Percentiles rank a stretch among this genome's conserved stretches.
Conservation (phyloP, 2,797 vertebrate species). For the Enteromius treurensis region DNA sequence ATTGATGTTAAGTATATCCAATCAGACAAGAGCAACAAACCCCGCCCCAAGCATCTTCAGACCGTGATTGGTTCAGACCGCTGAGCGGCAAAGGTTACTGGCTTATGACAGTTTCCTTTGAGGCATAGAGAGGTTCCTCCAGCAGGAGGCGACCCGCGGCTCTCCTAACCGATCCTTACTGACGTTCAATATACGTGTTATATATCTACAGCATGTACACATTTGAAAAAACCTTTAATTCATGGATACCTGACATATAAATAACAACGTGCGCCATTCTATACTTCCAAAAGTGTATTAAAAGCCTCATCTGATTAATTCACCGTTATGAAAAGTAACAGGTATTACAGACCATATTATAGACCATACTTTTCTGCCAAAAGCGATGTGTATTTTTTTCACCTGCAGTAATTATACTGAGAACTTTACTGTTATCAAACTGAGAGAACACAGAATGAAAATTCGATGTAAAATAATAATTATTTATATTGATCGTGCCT, state of each 20-base stretch:
- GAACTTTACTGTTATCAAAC: not conserved
- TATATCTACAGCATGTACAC: not conserved
- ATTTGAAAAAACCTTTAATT: not conserved
- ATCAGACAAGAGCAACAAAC: not conserved
- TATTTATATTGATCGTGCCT: not conserved
- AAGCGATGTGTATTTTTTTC: not conserved
- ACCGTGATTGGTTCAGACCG: not conserved
- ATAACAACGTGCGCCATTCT: not conserved
- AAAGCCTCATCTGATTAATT: not conserved
- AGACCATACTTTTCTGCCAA: not conserved
- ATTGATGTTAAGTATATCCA: slow-evolving; percentile 8
- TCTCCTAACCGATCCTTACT: not conserved
- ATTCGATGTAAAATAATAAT: not conserved
- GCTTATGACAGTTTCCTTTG: not conserved
- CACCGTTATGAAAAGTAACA: not conserved
- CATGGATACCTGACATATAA: not conserved
- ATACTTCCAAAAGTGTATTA: not conserved
- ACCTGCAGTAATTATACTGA: not conserved
- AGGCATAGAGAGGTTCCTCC: not conserved
- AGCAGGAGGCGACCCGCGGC: not conserved
- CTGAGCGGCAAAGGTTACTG: not conserved
- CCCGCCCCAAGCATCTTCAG: not conserved
- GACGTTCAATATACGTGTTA: not conserved
- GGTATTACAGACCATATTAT: not conserved
- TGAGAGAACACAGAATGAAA: not conserved